A percentile compares a stretch with the other conserved stretches of the same genome.
Conservation (phyloP, 2,113 vertebrate genomes). For the Tyrannus savana region DNA sequence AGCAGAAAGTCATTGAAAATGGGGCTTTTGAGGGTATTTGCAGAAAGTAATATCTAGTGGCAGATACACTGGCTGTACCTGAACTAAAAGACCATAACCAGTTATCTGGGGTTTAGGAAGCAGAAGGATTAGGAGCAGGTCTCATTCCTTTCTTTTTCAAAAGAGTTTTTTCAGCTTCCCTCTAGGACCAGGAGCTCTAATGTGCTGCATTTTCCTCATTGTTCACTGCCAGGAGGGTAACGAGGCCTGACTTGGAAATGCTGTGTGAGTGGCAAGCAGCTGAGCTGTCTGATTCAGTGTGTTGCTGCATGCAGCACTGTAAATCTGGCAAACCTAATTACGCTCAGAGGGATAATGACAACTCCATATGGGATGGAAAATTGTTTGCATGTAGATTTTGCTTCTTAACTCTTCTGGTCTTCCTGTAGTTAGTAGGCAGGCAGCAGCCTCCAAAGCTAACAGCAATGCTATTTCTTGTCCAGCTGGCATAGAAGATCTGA, state of each 20-base stretch:
- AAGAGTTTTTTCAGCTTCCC: neutral
- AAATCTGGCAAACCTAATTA: constrained; percentile 50
- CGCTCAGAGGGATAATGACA: constrained; percentile 34
- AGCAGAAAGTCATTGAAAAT: neutral
- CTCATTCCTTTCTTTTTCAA: neutral
- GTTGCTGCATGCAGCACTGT: neutral
- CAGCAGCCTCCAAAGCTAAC: constrained; percentile 32
- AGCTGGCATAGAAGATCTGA: constrained; percentile 32
- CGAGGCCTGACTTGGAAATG: constrained; percentile 10
- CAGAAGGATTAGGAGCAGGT: neutral
- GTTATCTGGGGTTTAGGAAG: neutral
- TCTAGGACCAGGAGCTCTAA: neutral
- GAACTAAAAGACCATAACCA: neutral
- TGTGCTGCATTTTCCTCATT: neutral
- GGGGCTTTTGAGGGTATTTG: neutral
- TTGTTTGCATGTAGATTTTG: constrained; percentile 28
- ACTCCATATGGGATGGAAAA: constrained; percentile 60
- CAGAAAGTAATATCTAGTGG: neutral
- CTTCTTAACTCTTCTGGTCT: constrained; percentile 33
- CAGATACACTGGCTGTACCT: neutral
- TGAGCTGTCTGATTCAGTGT: constrained; percentile 29
- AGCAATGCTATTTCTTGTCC: constrained; percentile 1
- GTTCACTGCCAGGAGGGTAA: constrained; percentile 24
- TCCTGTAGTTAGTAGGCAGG: constrained; percentile 29
- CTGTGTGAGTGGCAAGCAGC: constrained; percentile 34